Conservation (phyloP, 2,797 vertebrate genomes). For the Lemur catta region DNA sequence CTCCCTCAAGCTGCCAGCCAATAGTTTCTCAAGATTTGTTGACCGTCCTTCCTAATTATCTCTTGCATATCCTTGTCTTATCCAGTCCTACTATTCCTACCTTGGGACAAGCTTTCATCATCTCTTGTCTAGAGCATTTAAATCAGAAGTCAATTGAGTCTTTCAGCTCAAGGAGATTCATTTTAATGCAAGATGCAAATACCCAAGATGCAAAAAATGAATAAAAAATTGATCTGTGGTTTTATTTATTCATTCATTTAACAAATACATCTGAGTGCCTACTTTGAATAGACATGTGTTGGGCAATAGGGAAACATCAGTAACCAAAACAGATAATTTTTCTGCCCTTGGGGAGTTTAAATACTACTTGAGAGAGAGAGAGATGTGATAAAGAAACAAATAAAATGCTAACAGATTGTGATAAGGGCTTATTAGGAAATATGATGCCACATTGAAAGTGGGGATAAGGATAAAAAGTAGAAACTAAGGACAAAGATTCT, state of each 20-base stretch:
- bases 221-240: background rate
- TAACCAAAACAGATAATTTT: background rate
- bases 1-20: background rate
- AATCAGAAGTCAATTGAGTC: constrained; percentile 7
- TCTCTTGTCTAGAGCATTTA: background rate
- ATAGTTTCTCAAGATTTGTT: background rate
- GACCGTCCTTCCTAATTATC: background rate
- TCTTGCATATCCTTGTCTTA: background rate
- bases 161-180: background rate
- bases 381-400: background rate
- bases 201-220: constrained; percentile 15
- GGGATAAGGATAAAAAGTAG: background rate
- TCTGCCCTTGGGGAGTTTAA: background rate
- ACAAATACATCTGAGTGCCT: background rate
- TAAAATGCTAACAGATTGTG: background rate
- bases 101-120: background rate
- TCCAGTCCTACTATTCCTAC: background rate
- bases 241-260: background rate
- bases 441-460: background rate
- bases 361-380: background rate
- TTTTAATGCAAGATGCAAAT: background rate
- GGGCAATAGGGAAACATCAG: background rate
- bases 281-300: background rate
- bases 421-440: background rate
- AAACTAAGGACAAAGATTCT: background rate